Evolutionary conservation across 2,113 vertebrate species (phyloP), one percentile per base, ranked within the genome.

Genomic region (Takifugu bimaculatus): DNA sequence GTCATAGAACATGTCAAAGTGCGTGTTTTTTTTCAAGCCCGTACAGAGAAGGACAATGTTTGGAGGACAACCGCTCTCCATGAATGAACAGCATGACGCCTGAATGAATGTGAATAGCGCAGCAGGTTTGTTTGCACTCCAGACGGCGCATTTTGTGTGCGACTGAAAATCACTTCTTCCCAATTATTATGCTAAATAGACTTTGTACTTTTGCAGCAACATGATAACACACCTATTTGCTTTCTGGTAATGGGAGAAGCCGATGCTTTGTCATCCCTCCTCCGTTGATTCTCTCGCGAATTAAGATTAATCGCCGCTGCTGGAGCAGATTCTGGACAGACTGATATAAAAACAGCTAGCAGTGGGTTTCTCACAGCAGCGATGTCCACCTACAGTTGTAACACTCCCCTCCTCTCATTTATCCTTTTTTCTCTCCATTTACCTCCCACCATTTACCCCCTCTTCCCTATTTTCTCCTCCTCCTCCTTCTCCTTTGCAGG

Each of bases 401-500:
- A 55, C 20, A 50, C 60, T 56, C 15, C 20, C 50, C 26, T 60
- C 26, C 59, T 11, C 7, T 20, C 59, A 57, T 20, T 62, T 62
- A 50, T 58, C 45, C 63, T 45, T 68, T 20, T 28, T 14, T 57
- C 55, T 59, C 71, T 45, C 59, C 69, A 62, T 70, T 55, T 54
- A n/a, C 55, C 45, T 20, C 20, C 15, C 7, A 15, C 6, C 27
- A 9, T 32, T 35, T n/a, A 14, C 13, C 28, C 2, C 56, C 66
- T 70, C 43, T 57, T 60, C 59, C 77, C 28, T 57, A 60, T 81
- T 69, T 57, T 64, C 66, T 84, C 63, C 61, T 50, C 48, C 75
- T 50, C 83, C 14, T 70, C 7, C 81, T 54, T 72, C 43, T 85
- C 4, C 73, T 70, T 71, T 73, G 13, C 80, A 98, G 96, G 96